Evolutionary conservation across 2,797 vertebrate species (phyloP).

Genomic region (Leptatherina wallacei): DNA sequence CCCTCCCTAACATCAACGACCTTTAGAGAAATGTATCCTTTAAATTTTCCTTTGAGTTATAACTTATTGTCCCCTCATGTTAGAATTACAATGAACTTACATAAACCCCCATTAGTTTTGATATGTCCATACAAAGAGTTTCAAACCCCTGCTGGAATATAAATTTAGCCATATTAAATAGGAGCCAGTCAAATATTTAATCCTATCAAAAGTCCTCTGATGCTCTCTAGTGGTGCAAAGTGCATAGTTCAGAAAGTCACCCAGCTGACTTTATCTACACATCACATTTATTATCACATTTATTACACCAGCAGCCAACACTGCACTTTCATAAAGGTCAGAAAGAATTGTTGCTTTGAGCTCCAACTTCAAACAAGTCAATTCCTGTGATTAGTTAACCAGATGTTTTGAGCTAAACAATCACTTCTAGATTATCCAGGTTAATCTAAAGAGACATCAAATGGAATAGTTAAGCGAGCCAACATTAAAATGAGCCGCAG

Average conservation of each 20-base stretch:
- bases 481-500: slow-evolving; percentile 48
- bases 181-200: slow-evolving; percentile 34
- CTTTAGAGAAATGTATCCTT: slow-evolving; percentile 51
- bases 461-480: slow-evolving; percentile 62
- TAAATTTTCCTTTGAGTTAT: slow-evolving; percentile 38
- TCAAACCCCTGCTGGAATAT: slow-evolving; percentile 22
- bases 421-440: slow-evolving; percentile 34
- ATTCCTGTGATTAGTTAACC: slow-evolving; percentile 18
- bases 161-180: slow-evolving; percentile 33
- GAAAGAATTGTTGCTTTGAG: slow-evolving; percentile 20
- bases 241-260: slow-evolving; percentile 64
- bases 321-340: slow-evolving; percentile 19
- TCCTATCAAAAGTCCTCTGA: slow-evolving; percentile 66
- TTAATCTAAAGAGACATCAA: slow-evolving; percentile 68
- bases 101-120: slow-evolving; percentile 51
- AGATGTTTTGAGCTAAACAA: slow-evolving; percentile 26
- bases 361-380: slow-evolving; percentile 19
- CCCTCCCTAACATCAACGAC: slow-evolving; percentile 5
- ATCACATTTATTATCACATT: slow-evolving; percentile 17
- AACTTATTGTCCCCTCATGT: slow-evolving; percentile 37
- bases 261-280: slow-evolving; percentile 13
- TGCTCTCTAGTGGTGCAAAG: slow-evolving; percentile 77
- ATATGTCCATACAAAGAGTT: slow-evolving; percentile 47
- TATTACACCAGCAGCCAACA: slow-evolving; percentile 7
- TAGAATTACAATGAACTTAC: slow-evolving; percentile 54